Conservation (phyloP, 1,140 invertebrate genomes). For the Dendroctonus valens region DNA sequence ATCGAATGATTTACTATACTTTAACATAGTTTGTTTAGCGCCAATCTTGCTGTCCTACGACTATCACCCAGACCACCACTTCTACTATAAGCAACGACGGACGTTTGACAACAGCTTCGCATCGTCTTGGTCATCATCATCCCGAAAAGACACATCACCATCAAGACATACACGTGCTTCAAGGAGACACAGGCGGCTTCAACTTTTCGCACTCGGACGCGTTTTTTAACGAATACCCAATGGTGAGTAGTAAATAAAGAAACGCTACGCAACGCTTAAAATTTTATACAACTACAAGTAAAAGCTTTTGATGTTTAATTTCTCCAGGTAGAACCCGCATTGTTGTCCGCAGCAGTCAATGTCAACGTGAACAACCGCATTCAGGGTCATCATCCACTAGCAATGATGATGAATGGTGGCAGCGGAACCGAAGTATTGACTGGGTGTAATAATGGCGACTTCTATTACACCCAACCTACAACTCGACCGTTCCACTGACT, state of each 20-base stretch:
- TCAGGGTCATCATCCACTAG: not conserved
- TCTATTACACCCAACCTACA: not conserved
- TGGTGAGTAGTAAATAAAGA: constrained; percentile 2
- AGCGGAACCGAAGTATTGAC: constrained; percentile 1
- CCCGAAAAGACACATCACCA: not conserved
- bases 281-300: not conserved
- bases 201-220: constrained; percentile 1
- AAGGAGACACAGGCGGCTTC: constrained; percentile 1
- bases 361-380: not conserved
- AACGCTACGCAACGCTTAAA: not conserved
- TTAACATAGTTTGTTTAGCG: too few relatives aligned
- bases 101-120: constrained; percentile 1
- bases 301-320: not conserved
- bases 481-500: constrained; percentile 1
- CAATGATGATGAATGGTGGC: constrained; percentile 3
- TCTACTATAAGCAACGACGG: not conserved
- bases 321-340: constrained; percentile 1
- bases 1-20: too few relatives aligned
- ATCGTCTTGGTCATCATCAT: constrained; percentile 1
- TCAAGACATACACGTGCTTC: not conserved
- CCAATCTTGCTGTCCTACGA: constrained; percentile 3
- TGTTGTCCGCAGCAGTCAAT: not conserved
- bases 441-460: constrained; percentile 3
- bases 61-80: not conserved
- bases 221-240: constrained; percentile 3